phyloP scores from a whole-genome alignment of 2,888 invertebrate species.

The Leptothorax acervorum region DNA sequence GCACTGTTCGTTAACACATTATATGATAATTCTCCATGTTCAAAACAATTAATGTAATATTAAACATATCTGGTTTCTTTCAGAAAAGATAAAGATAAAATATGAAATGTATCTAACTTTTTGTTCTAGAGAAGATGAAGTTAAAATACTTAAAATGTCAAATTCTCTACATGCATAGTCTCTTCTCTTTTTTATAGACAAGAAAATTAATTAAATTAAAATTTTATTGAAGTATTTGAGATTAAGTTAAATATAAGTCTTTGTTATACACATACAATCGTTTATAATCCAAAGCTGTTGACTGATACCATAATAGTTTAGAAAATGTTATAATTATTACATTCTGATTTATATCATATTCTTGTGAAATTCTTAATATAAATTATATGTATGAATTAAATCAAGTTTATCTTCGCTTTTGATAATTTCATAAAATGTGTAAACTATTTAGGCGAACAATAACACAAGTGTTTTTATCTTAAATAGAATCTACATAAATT shows the following conservation, averaged over 20 bases:
- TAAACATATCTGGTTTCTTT: background rate
- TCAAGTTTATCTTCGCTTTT: background rate
- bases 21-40: constrained; percentile 1
- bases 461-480: background rate
- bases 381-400: background rate
- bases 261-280: background rate
- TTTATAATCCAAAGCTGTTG: background rate
- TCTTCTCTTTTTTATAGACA: background rate
- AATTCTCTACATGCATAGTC: background rate
- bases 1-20: constrained; percentile 38
- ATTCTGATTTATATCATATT: background rate
- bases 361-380: background rate
- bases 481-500: background rate
- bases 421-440: background rate
- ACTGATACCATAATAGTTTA: background rate
- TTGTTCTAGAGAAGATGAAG: background rate
- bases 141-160: background rate
- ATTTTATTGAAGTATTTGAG: background rate
- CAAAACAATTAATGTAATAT: background rate
- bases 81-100: background rate
- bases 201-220: background rate
- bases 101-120: background rate
- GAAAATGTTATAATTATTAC: background rate
- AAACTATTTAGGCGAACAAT: background rate
- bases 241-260: background rate